Evolutionary conservation across 2,888 invertebrate species (phyloP), one percentile per base, ranked within the genome.

Genomic region (Therioaphis trifolii): DNA sequence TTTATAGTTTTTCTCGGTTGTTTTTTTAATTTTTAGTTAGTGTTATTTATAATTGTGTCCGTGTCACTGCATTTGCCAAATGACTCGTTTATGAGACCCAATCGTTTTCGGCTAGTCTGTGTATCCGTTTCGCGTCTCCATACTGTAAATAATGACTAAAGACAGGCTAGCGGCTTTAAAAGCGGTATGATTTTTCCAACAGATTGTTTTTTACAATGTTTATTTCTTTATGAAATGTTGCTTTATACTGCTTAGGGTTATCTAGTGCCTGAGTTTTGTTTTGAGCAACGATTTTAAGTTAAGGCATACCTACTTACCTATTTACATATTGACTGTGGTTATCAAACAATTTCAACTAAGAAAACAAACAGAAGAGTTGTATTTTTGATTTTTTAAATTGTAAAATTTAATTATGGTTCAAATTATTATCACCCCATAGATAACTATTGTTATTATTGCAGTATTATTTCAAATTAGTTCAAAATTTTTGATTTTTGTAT

Each of bases 101-200:
- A 58, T 21, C 68, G 76, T 84, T 76, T 76, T 76, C 75, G 68
- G 84, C 76, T 84, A 68, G 76, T 84, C 76, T 84, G 77, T 80
- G 80, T 68, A 75, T 84, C 43, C 74, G 21, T 66, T 74, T 74
- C 46, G 80, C 35, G 69, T 68, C 49, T 84, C 72, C 74, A 84
- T 79, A 84, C 90, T 89, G 88, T 90, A 90, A 90, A 92, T 89
- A 90, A 96, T 96, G 96, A 96, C 96, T 91, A 96, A 96, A 93
- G 96, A 96, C 93, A 96, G 96, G 94, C 94, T 96, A 93, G 96
- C 96, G 92, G 96, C 96, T 90, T 93, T 96, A 89, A 95, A 95
- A 92, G 96, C 96, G 93, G 95, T 95, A 91, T 93, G 94, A 88
- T 76, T 74, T 58, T 68, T 82, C 1, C 4, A 61, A 61, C 58